These are phyloP conservation scores for Cantharis lateralis DNA, from an alignment of 2,888 invertebrate species.

Conservation along the genomic window DNA sequence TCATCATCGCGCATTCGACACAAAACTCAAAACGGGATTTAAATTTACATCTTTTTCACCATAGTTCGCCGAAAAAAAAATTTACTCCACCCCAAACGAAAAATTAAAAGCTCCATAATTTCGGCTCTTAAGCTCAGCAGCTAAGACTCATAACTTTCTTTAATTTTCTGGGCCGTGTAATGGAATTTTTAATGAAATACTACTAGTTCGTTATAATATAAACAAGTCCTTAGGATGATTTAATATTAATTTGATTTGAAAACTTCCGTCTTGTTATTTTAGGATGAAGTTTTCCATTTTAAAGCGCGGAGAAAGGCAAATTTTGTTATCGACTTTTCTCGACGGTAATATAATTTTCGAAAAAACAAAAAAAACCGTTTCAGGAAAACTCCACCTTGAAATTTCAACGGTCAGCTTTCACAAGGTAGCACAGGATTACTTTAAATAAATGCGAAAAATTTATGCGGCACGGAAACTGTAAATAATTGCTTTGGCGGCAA, in stretches of 20 bases:
- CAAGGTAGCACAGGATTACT: neutral
- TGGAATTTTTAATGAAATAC: constrained; percentile 31
- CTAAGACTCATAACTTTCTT: constrained; percentile 21
- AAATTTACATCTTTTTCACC: constrained; percentile 18
- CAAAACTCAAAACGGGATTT: constrained; percentile 20
- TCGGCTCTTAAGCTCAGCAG: constrained; percentile 11
- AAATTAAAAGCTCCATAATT: constrained; percentile 21
- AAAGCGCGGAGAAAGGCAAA: neutral
- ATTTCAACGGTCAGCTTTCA: neutral
- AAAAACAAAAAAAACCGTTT: neutral
- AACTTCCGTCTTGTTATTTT: neutral
- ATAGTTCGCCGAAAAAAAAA: neutral
- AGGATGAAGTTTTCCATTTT: neutral
- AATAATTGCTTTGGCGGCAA: neutral
- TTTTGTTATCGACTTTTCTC: neutral
- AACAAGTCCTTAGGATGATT: constrained; percentile 4
- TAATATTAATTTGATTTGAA: constrained; percentile 1
- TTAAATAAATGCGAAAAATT: neutral
- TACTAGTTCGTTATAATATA: constrained; percentile 8
- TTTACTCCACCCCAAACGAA: neutral
- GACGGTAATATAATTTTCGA: neutral
- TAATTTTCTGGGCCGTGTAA: constrained; percentile 22
- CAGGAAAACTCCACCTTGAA: neutral
- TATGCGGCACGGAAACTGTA: neutral
- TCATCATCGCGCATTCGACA: constrained; percentile 17